Percentiles rank a stretch among this genome's conserved stretches.
phyloP scores from a whole-genome alignment of 2,888 invertebrate species.

The Plusia festucae region DNA sequence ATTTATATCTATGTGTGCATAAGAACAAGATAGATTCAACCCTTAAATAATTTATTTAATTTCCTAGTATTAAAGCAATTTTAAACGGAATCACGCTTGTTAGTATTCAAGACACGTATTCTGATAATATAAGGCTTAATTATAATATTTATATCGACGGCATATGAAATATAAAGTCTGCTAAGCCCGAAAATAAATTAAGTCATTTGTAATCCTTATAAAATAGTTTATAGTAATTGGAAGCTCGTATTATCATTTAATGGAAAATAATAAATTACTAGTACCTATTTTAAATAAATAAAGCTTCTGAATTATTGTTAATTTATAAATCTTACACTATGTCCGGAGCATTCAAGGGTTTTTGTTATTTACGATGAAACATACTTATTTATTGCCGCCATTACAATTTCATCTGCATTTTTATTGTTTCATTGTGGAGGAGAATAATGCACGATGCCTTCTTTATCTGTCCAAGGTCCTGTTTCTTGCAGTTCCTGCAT shows the following conservation, averaged over 20 bases:
- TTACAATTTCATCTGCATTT: slow-evolving; percentile 57
- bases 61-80: neutral
- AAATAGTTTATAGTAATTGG: slow-evolving; percentile 42
- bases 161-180: slow-evolving; percentile 26
- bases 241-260: slow-evolving; percentile 26
- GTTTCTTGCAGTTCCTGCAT: slow-evolving; percentile 34
- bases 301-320: slow-evolving; percentile 44
- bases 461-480: slow-evolving; percentile 38
- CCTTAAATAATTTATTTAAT: neutral
- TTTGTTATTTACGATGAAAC: slow-evolving; percentile 58
- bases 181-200: slow-evolving; percentile 23
- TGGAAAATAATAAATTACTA: slow-evolving; percentile 39
- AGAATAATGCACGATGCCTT: slow-evolving; percentile 40
- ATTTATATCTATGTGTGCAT: neutral
- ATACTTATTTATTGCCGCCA: slow-evolving; percentile 58
- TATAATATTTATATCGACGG: slow-evolving; percentile 29
- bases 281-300: slow-evolving; percentile 39
- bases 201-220: slow-evolving; percentile 31
- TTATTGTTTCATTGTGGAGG: slow-evolving; percentile 50
- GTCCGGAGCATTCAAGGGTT: slow-evolving; percentile 38
- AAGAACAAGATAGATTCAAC: neutral
- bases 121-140: neutral
- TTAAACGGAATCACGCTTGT: neutral
- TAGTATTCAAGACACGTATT: neutral
- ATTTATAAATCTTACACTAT: slow-evolving; percentile 55